Base-by-base conservation (phyloP, 2,797 vertebrate genomes). In the Coracias cyanogaster region DNA sequence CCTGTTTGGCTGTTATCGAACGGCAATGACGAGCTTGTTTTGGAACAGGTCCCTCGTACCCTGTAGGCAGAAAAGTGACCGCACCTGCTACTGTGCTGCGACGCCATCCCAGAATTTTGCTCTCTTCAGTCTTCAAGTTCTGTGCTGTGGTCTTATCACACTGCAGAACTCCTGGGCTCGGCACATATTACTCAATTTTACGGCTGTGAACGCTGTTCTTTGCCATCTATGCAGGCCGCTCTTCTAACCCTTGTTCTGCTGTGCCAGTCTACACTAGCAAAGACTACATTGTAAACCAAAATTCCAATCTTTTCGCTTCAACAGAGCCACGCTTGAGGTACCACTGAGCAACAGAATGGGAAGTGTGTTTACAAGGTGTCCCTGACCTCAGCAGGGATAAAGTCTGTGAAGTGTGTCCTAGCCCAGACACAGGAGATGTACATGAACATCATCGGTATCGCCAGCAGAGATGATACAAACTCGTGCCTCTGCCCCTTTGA, bases 371-470 rank as follows among this genome's bases (percentile, higher is more conserved):
- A 8, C 7, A 5, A 31, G 37, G 41, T 5, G 22, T 16, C 31
- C 20, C 60, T 25, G 66, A 26, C 39, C 55, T 54, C 60, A 21
- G 31, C 20, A 29, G 29, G 33, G 28, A 11, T 17, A 4, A 70
- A 46, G 54, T 8, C 54, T 26, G 33, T 0, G 0, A 17, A 21
- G 7, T 2, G 15, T 7, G 33, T 67, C 71, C 66, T n/a, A 9
- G 58, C 8, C 10, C 69, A 20, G 48, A 3, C 6, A 22, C 24
- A 6, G 22, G 7, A 52, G 45, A 71, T 14, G 43, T 35, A 55
- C 26, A 4, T 1, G 4, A 15, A 15, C 49, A 7, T 6, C 0
- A 5, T 3, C 13, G 41, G 2, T 6, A 1, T 2, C 26, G 5
- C 3, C 35, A 9, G 48, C 45, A 49, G 13, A 65, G 41, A 54